phyloP scores from a whole-genome alignment of 2,888 invertebrate species.

The Melipona beecheii region DNA sequence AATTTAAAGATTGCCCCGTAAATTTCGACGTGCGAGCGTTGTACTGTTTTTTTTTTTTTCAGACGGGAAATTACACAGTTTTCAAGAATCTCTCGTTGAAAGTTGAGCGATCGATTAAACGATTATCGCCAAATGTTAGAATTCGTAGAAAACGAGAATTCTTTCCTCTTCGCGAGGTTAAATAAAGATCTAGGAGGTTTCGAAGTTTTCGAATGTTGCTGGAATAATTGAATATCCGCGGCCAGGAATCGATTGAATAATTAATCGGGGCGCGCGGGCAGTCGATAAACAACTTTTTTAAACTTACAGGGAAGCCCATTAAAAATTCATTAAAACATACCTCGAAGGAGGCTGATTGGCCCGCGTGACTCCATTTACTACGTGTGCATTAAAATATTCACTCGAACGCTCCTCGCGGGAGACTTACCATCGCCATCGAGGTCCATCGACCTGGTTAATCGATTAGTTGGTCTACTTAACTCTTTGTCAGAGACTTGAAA shows the following conservation, averaged over 20 bases:
- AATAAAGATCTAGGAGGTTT: background rate
- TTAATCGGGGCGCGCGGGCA: background rate
- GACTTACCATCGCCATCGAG: background rate
- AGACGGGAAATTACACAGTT: no score
- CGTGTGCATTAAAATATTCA: constrained; percentile 10
- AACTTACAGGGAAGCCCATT: background rate
- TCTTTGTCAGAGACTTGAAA: background rate
- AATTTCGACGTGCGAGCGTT: no score
- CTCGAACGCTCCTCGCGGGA: background rate
- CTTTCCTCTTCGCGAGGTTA: background rate
- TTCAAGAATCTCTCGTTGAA: background rate
- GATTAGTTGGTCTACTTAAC: constrained; percentile 17
- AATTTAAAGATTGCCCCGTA: no score
- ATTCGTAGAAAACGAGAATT: no score
- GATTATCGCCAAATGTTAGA: no score
- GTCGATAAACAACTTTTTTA: background rate
- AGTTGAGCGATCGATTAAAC: background rate
- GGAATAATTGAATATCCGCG: no score
- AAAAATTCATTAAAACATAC: background rate
- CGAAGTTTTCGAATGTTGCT: background rate
- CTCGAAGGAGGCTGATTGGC: background rate
- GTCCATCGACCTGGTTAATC: background rate
- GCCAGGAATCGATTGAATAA: background rate
- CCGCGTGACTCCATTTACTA: background rate
- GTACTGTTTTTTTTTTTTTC: no score